phyloP scores from a whole-genome alignment of 2,888 invertebrate species.

The Lordiphosa fenestrarum region DNA sequence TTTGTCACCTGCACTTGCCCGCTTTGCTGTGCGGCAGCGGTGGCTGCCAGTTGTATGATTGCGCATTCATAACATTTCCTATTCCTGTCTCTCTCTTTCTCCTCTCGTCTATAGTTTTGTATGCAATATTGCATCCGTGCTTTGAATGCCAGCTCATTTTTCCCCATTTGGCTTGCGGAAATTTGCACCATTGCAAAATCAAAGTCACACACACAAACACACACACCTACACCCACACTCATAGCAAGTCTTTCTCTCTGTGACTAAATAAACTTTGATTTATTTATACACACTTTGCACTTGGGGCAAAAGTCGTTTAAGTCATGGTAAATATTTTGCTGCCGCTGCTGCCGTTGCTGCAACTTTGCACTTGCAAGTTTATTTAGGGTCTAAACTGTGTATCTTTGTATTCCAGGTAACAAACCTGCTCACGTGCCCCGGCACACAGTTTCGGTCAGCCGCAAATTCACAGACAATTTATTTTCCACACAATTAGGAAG shows the following conservation, averaged over 20 bases:
- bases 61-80: conserved; percentile 65
- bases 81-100: conserved; percentile 1
- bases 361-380: conserved; percentile 51
- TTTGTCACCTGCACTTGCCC: conserved; percentile 45
- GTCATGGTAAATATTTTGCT: conserved; percentile 46
- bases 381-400: conserved; percentile 31
- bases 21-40: conserved; percentile 19
- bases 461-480: conserved; percentile 12
- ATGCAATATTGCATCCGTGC: conserved; percentile 19
- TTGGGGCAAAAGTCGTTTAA: conserved; percentile 53
- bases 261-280: conserved; percentile 71
- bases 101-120: conserved; percentile 1
- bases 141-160: conserved; percentile 48
- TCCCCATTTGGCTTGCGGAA: conserved; percentile 63
- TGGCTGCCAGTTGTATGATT: conserved; percentile 54
- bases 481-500: conserved; percentile 41
- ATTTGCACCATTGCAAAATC: conserved; percentile 57
- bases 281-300: conserved; percentile 61
- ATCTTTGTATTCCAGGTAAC: conserved; percentile 25
- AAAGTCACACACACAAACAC: conserved; percentile 42
- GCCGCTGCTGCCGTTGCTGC: conserved; percentile 20
- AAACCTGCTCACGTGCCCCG: conserved; percentile 10
- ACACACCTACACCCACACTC: not conserved
- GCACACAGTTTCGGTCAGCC: conserved; percentile 13
- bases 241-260: conserved; percentile 51